Base-by-base conservation (phyloP, 2,797 vertebrate genomes). In the Pangasius mekongensis region DNA sequence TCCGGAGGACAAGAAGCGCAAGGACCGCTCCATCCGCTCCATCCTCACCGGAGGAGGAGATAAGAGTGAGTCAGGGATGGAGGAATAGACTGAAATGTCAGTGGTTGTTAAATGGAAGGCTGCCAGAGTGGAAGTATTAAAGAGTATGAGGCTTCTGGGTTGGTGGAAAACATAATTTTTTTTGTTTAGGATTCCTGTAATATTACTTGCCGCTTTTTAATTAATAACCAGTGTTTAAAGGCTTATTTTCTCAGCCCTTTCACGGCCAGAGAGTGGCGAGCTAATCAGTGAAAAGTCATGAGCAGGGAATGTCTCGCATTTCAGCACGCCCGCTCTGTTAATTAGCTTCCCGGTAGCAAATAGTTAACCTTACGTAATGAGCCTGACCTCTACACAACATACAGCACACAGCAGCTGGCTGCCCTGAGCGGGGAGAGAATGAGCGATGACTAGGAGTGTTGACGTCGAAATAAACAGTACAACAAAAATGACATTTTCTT, bases 1-100 rank as follows among this genome's bases (percentile, higher is more conserved):
- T 92, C 98, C 98, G 0, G 98, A 99, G 92, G 98, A 99, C 93
- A 99, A 98, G 92, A 99, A 98, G 95, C 98, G 98, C 90, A 98
- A 97, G 92, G 98, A 98, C 76, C 94, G 98, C 82, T 98, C 97
- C 78, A 98, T 98, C 89, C 93, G 97, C 4, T 97, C 97, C 88
- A 98, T 98, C 92, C 96, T 99, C 91, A 97, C 98, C 0, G 96
- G 96, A 36, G 95, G 96, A 73, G 97, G 98, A 83, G 98, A 99
- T 92, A 99, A 99, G 95, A 97, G 98, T 99, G 96, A 89, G 93
- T 93, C 30, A 77, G 4, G 30, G 56, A 33, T 83, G 64, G 7
- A 76, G 18, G 3, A 3, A 27, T 22, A 3, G 39, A 47, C 39
- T 4, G 81, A 24, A 30, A 64, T 83, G 22, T 18, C 60, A 2